Evolutionary conservation across 1,140 invertebrate species (phyloP).

Genomic region (Drosophila nigrodunni): DNA sequence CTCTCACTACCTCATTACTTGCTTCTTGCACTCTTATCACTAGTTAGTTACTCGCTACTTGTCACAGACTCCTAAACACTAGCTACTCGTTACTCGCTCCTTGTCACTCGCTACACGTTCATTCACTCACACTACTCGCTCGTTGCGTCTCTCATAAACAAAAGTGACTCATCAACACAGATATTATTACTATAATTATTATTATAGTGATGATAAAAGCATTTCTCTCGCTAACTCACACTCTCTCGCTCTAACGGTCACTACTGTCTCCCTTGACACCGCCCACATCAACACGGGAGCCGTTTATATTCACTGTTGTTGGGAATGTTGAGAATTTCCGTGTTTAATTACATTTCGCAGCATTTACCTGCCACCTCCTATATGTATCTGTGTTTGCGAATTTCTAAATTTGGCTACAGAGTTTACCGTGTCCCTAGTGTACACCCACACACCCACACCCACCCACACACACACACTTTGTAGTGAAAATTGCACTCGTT

Average conservation of each 20-base stretch:
- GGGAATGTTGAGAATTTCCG: slow-evolving; percentile 41
- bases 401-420: slow-evolving; percentile 26
- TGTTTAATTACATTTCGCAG: slow-evolving; percentile 53
- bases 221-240: background rate
- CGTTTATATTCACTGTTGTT: slow-evolving; percentile 25
- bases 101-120: background rate
- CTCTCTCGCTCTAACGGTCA: background rate
- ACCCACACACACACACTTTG: slow-evolving; percentile 7
- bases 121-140: background rate
- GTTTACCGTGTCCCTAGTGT: background rate
- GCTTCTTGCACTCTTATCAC: too few species aligned
- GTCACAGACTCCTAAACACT: too few species aligned
- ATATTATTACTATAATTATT: slow-evolving; percentile 8
- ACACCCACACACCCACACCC: background rate
- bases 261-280: background rate
- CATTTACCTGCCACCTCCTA: slow-evolving; percentile 20
- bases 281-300: slow-evolving; percentile 3
- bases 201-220: slow-evolving; percentile 1
- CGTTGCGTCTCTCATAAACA: background rate
- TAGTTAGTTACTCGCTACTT: too few species aligned
- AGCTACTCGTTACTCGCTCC: too few species aligned
- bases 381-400: background rate
- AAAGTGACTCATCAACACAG: slow-evolving; percentile 10
- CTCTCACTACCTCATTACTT: too few species aligned
- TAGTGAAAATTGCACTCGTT: slow-evolving; percentile 12